Evolutionary conservation across 1,140 invertebrate species (phyloP).

Genomic region (Stenopsyche tienmushanensis): DNA sequence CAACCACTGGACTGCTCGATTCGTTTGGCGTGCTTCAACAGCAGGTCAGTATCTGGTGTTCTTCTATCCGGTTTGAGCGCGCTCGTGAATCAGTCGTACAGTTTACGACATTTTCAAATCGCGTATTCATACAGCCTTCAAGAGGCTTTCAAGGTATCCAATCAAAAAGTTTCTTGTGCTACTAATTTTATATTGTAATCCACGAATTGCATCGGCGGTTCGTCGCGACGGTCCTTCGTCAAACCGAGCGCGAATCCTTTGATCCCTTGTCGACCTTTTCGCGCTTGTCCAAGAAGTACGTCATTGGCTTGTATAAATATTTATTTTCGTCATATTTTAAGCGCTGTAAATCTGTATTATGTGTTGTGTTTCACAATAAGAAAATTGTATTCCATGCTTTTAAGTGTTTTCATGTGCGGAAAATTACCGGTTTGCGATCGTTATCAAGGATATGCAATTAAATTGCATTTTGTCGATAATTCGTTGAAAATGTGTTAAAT

Average conservation of each 20-base stretch:
- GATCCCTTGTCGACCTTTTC: no score
- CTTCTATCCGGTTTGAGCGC: background rate
- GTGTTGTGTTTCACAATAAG: no score
- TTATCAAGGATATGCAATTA: no score
- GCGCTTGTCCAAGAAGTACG: no score
- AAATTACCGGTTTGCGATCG: no score
- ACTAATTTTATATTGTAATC: background rate
- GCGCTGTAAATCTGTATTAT: no score
- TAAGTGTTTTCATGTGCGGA: no score
- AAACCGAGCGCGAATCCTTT: background rate
- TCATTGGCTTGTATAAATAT: no score
- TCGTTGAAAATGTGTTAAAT: no score
- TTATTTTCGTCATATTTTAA: background rate
- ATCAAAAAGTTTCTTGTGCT: background rate
- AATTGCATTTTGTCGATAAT: no score
- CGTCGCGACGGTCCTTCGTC: background rate
- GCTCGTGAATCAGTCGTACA: background rate
- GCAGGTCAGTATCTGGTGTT: background rate
- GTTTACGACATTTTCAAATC: no score
- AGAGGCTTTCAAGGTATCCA: constrained; percentile 4
- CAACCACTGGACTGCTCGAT: background rate
- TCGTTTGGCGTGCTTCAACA: background rate
- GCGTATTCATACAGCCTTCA: background rate
- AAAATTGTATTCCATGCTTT: no score
- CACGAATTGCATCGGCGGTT: background rate